Evolutionary conservation across 2,888 invertebrate species (phyloP).

Genomic region (Augiades crinisus): DNA sequence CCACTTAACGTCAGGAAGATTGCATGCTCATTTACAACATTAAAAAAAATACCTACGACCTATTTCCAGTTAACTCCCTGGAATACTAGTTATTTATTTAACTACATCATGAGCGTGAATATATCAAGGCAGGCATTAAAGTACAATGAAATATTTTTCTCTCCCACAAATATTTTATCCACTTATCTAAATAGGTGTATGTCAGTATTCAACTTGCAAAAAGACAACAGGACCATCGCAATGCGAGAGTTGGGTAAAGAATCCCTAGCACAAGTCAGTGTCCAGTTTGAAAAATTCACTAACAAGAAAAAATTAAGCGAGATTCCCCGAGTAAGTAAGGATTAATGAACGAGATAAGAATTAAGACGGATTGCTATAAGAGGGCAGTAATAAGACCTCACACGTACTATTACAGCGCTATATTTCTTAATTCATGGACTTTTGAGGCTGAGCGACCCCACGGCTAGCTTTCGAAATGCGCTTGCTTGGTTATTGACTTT

Average conservation of each 20-base stretch:
- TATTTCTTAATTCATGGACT: conserved; percentile 12
- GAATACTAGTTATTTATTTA: conserved; percentile 22
- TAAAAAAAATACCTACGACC: no score
- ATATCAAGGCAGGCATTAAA: conserved; percentile 25
- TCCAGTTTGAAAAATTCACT: conserved; percentile 25
- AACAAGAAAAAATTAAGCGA: conserved; percentile 27
- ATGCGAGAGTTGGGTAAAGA: conserved; percentile 24
- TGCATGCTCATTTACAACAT: no score
- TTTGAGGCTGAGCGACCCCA: background rate
- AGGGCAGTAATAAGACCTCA: conserved; percentile 26
- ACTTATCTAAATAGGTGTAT: conserved; percentile 27
- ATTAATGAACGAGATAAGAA: conserved; percentile 26
- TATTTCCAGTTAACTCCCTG: conserved; percentile 18
- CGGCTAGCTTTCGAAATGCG: background rate
- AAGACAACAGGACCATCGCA: conserved; percentile 18
- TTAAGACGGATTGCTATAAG: conserved; percentile 24
- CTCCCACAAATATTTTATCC: conserved; percentile 27
- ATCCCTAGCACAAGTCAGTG: conserved; percentile 19
- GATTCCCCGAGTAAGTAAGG: conserved; percentile 25
- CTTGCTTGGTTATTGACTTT: no score
- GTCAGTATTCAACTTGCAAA: conserved; percentile 21
- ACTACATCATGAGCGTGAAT: conserved; percentile 21
- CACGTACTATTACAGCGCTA: conserved; percentile 14
- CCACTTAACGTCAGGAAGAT: no score
- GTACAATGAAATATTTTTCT: conserved; percentile 26